phyloP scores from a whole-genome alignment of 2,797 vertebrate species.

The Phylloscopus collybita region DNA sequence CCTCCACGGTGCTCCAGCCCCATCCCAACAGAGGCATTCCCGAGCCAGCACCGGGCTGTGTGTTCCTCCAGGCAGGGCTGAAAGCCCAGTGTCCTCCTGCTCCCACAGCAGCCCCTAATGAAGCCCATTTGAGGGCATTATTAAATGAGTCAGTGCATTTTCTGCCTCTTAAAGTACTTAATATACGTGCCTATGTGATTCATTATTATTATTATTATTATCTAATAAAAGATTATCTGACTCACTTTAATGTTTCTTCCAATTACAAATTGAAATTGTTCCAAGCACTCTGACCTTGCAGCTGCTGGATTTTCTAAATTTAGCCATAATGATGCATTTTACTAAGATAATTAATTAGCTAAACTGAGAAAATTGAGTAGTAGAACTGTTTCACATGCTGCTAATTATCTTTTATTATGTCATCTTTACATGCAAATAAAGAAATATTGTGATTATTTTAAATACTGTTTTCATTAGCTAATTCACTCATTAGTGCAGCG shows the following conservation, averaged over 20 bases:
- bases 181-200: constrained; percentile 8
- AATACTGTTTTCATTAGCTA: constrained; percentile 78
- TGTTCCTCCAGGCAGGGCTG: background rate
- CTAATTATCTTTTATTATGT: constrained; percentile 82
- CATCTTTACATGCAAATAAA: constrained; percentile 81
- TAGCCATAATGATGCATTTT: constrained; percentile 78
- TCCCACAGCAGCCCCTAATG: background rate
- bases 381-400: constrained; percentile 77
- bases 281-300: constrained; percentile 77
- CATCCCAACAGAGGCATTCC: background rate
- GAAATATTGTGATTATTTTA: constrained; percentile 81
- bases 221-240: constrained; percentile 72
- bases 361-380: constrained; percentile 81
- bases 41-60: rapidly evolving
- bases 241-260: constrained; percentile 70
- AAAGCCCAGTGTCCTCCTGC: background rate
- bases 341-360: constrained; percentile 83
- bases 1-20: rapidly evolving
- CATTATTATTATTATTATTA: constrained; percentile 62
- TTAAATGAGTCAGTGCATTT: constrained; percentile 31
- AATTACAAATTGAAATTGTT: constrained; percentile 70
- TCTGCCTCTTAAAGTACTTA: constrained; percentile 48
- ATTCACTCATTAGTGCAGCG: constrained; percentile 59
- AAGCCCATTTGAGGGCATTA: background rate
- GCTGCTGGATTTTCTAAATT: constrained; percentile 80